Base-by-base conservation (phyloP, 2,113 vertebrate species). In the Herpetotheres cachinnans region DNA sequence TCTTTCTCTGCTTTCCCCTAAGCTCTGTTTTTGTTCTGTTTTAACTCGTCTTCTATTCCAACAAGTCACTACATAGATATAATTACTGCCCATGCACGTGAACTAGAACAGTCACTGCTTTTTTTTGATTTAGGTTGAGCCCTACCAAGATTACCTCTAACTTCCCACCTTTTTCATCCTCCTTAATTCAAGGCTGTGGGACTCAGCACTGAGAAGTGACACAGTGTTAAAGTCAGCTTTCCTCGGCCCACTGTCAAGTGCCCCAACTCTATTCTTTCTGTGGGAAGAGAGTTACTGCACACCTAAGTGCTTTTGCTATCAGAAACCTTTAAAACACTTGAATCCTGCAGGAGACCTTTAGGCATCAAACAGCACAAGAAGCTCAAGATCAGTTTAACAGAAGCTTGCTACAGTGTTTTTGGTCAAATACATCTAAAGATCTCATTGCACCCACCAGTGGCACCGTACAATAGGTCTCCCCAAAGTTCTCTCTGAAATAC, bases 81-180 rank as follows among this genome's bases (percentile, higher is more conserved):
- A 73, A 81, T 40, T 61, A 47, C 54, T 72, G 30, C 50, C 62
- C 2, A 0, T 10, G 10, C 11, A 46, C 0, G 0, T n/a, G 29
- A 89, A 70, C 27, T 67, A 7, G 46, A 13, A 59, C 22, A 77
- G n/a, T 32, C 9, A 11, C 8, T 47, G 9, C 2, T 21, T 38
- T 54, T 59, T 49, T 38, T 8, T 10, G 27, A 9, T n/a, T 92
- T 76, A 29, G 17, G 19, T 34, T 69, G 29, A 72, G 56, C 30
- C 21, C 34, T 24, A 85, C 13, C 20, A 44, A 82, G 56, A 76
- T 55, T 17, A 67, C 30, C 26, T 79, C 59, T 77, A 71, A 81
- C 38, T 55, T 81, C 7, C 25, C 50, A 82, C 18, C 11, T 80
- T 79, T 63, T 61, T 38, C n/a, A 67, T 20, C 7, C 30, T 70